phyloP scores from a whole-genome alignment of 1,140 invertebrate species.

The Hirudo medicinalis region DNA sequence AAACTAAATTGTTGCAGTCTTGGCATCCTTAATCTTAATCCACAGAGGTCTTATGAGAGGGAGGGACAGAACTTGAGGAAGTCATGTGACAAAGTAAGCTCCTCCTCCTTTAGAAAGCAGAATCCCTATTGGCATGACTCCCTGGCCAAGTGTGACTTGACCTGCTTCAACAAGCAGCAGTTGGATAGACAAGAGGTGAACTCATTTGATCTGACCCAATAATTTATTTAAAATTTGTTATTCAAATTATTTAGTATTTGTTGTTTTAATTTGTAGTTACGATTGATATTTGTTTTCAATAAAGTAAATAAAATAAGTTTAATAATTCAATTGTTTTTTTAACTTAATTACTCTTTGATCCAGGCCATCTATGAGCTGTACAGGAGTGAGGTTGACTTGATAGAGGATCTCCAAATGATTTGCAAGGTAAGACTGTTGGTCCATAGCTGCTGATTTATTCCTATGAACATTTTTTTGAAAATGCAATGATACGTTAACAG shows the following conservation, averaged over 20 bases:
- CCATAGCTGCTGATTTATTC: no score
- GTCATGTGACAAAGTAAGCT: neutral
- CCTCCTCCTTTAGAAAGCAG: constrained; percentile 1
- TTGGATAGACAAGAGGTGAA: constrained; percentile 2
- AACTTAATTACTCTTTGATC: neutral
- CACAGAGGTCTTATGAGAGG: no score
- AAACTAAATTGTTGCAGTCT: no score
- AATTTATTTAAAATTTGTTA: no score
- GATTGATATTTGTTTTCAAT: neutral
- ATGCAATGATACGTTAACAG: no score
- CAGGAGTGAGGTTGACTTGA: constrained; percentile 45
- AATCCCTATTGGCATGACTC: neutral
- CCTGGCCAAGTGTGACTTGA: neutral
- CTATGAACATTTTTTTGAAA: no score
- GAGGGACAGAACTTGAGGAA: no score
- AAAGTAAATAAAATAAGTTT: neutral
- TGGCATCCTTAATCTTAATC: no score
- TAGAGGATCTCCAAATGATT: constrained; percentile 44
- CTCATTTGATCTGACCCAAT: no score
- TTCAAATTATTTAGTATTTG: no score
- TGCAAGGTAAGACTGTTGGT: constrained; percentile 33
- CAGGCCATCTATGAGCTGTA: constrained; percentile 46
- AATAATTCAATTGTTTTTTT: neutral
- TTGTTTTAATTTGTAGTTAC: no score
- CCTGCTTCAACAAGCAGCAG: neutral